A percentile compares a stretch with the other conserved stretches of the same genome.
phyloP scores from a whole-genome alignment of 30 jellyfish, hydroid and myxozoan genomes.

The Haliclystus octoradiatus region DNA sequence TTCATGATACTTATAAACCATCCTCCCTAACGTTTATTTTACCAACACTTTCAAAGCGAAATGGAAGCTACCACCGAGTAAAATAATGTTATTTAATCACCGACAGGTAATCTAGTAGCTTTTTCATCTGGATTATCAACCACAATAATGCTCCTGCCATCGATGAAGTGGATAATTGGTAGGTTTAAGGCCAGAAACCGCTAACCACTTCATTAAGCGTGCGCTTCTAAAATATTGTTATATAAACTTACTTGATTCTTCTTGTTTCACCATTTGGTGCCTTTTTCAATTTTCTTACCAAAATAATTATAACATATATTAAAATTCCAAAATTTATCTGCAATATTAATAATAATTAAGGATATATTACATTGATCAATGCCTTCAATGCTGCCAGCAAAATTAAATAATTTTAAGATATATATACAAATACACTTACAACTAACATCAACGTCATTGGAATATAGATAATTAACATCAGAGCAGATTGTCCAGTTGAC shows the following conservation, averaged over 20 bases:
- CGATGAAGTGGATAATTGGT: too few relatives aligned
- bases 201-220: too few relatives aligned
- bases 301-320: constrained; percentile 29
- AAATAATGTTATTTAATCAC: too few relatives aligned
- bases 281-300: constrained; percentile 41
- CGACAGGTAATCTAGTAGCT: too few relatives aligned
- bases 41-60: too few relatives aligned
- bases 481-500: constrained; percentile 21
- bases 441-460: constrained; percentile 60
- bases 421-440: constrained; percentile 9
- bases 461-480: constrained; percentile 36
- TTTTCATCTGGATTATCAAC: too few relatives aligned
- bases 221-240: too few relatives aligned
- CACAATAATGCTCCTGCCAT: too few relatives aligned
- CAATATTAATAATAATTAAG: not conserved
- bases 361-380: not conserved
- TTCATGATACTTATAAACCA: too few relatives aligned
- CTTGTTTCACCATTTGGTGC: not conserved
- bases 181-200: too few relatives aligned
- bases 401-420: not conserved
- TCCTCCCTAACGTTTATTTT: too few relatives aligned
- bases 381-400: not conserved
- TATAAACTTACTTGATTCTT: not conserved
- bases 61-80: too few relatives aligned
- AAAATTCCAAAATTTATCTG: constrained; percentile 41